phyloP scores from a whole-genome alignment of 2,888 invertebrate species.

The Thereva unica region DNA sequence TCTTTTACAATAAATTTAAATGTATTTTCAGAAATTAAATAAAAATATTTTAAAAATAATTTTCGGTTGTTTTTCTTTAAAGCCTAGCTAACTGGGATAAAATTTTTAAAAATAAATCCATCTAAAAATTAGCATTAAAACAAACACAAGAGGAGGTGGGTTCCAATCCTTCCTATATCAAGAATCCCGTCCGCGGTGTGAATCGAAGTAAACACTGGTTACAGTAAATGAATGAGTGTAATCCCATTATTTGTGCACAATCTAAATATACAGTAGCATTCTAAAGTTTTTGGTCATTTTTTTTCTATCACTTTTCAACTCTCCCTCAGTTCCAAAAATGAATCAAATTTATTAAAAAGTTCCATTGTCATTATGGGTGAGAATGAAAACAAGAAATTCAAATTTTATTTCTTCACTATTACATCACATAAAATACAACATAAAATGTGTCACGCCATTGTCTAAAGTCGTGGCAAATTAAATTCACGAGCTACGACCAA shows the following conservation, averaged over 20 bases:
- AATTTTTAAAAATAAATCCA: background rate
- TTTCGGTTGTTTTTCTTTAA: constrained; percentile 4
- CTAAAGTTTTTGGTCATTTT: background rate
- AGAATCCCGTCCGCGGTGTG: constrained; percentile 4
- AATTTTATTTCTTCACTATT: constrained; percentile 19
- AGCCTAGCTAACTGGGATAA: constrained; percentile 10
- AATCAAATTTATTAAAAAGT: background rate
- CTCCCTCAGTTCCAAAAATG: background rate
- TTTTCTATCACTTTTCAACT: background rate
- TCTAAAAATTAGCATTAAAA: constrained; percentile 6
- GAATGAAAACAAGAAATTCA: constrained; percentile 21
- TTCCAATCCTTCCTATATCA: background rate
- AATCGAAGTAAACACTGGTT: constrained; percentile 12
- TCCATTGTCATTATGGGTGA: background rate
- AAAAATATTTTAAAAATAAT: constrained; percentile 11
- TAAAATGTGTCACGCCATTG: constrained; percentile 4
- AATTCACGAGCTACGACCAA: constrained; percentile 16
- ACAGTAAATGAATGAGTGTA: background rate
- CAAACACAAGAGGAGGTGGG: background rate
- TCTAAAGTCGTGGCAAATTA: constrained; percentile 23
- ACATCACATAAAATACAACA: constrained; percentile 25
- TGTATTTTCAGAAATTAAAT: background rate
- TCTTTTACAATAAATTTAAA: constrained; percentile 12
- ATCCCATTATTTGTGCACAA: background rate
- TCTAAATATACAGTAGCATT: background rate